Evolutionary conservation across 2,113 vertebrate species (phyloP).

Genomic region (Grantiella picta): DNA sequence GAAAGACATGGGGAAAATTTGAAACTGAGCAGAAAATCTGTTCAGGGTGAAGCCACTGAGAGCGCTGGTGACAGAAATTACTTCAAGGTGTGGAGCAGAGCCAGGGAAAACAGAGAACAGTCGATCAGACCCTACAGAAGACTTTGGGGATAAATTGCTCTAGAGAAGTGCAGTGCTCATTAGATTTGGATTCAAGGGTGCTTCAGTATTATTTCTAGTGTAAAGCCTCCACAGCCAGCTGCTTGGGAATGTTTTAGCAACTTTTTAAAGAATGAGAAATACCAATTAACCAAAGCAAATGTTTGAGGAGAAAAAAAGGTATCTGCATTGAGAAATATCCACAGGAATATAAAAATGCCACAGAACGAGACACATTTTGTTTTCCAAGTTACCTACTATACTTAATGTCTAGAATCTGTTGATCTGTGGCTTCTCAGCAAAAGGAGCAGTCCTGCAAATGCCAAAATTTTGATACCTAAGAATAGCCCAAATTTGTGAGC

Average conservation of each 20-base stretch:
- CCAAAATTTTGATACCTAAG: neutral
- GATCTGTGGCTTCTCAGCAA: neutral
- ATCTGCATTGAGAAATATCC: neutral
- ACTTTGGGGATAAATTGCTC: neutral
- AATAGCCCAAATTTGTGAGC: neutral
- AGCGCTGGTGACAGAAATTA: neutral
- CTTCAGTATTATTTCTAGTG: neutral
- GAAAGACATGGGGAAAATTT: neutral
- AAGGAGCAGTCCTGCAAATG: neutral
- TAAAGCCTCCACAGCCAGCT: neutral
- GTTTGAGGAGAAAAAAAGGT: accelerated
- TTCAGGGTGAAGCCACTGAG: neutral
- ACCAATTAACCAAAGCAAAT: neutral
- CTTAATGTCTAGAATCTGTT: neutral
- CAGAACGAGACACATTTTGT: neutral
- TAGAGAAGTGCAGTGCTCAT: neutral
- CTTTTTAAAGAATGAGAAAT: neutral
- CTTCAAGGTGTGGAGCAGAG: neutral
- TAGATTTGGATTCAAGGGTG: neutral
- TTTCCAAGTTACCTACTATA: neutral
- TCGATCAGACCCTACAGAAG: neutral
- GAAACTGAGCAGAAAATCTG: neutral
- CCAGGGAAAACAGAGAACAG: neutral
- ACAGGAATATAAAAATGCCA: neutral
- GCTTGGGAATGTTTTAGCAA: neutral